Base-by-base conservation (phyloP, 1,140 invertebrate species). In the Philotrypesis tridentata region DNA sequence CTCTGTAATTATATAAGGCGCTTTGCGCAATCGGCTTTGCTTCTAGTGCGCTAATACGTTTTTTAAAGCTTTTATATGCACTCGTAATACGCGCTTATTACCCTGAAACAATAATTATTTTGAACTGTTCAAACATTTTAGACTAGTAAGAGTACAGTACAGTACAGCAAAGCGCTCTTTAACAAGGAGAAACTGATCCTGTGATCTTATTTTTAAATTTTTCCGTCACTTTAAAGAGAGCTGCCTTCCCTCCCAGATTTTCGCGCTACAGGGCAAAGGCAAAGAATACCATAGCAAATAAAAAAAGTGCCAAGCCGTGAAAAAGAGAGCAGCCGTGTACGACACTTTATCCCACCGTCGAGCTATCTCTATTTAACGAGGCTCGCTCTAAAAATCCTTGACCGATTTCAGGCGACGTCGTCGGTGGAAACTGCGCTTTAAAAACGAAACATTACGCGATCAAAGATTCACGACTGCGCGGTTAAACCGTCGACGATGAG, bases 381-480 rank as follows among this genome's bases (percentile, higher is more conserved):
- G 48, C 6, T 55, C 48, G 48, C 21, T 55, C 63, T 70, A 21
- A 70, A 37, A 70, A 37, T 17, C 67, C 25, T 1, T 31, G 31
- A 70, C 31, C 67, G 67, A 70, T 70, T 70, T 65, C 5, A 29
- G 7, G n/a, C 63, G 63, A 8, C 23, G 27, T 21, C 17, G 48
- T 21, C 2, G 17, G 1, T 7, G 17, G 25, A 29, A 65, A 65
- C 25, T 31, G 8, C 17, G 6, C 67, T 70, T 21, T 37, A 33
- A 75, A 75, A 61, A 37, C 31, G 31, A 75, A 75, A 33, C 29
- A 63, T 63, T 63, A 75, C 40, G 67, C 79, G 75, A 84, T 84
- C 82, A 75, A 78, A 71, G 78, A 65, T 82, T 85, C 75, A 48
- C 82, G 43, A 55, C 79, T 37, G 14, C 11, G 31, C 3, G 33